phyloP scores from a whole-genome alignment of 2,797 vertebrate species.

The Champsocephalus gunnari region DNA sequence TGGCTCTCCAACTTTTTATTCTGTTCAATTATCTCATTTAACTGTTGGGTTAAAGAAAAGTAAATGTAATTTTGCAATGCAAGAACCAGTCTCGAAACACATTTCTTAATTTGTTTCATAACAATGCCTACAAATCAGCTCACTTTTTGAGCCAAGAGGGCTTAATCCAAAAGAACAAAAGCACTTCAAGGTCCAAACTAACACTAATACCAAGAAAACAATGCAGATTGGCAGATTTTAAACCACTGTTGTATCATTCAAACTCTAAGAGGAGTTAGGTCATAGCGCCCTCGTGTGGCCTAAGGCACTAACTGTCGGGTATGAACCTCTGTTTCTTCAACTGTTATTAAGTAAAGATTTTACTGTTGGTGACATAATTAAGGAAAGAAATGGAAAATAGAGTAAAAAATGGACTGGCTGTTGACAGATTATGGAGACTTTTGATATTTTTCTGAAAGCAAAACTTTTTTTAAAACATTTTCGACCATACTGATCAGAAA shows the following conservation, averaged over 20 bases:
- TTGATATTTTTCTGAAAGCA: not conserved
- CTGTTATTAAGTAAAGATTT: not conserved
- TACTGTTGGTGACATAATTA: not conserved
- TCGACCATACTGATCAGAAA: not conserved
- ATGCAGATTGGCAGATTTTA: not conserved
- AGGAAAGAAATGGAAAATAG: not conserved
- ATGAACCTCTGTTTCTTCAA: not conserved
- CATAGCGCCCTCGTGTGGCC: conserved; percentile 63
- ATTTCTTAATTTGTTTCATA: not conserved
- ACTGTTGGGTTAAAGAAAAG: conserved; percentile 76
- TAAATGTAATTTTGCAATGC: not conserved
- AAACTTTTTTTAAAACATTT: not conserved
- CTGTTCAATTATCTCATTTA: conserved; percentile 86
- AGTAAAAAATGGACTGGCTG: not conserved
- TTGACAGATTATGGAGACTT: not conserved
- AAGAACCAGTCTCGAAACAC: not conserved
- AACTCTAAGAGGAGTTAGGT: conserved; percentile 21
- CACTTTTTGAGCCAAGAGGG: not conserved
- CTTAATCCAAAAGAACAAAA: conserved; percentile 12
- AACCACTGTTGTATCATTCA: not conserved
- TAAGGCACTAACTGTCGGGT: not conserved
- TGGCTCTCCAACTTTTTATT: conserved; percentile 89
- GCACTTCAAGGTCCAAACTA: not conserved
- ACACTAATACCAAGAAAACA: conserved; percentile 1
- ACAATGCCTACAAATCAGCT: not conserved